Conservation (phyloP, 2,888 invertebrate genomes). For the Heteropelma amictum region DNA sequence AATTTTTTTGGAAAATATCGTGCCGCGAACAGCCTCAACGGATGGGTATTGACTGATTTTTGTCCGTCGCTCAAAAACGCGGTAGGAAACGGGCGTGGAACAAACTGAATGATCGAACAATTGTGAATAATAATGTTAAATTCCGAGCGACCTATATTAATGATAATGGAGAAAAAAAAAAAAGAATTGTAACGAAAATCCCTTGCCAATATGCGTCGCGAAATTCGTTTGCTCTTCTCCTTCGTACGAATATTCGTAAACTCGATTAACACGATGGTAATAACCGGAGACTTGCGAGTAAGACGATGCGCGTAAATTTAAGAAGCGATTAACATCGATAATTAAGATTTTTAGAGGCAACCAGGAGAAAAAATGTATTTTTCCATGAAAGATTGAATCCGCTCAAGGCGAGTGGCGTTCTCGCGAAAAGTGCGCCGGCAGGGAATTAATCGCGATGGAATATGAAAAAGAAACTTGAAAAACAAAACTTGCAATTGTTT, state of each 20-base stretch:
- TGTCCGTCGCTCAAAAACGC: conserved; percentile 48
- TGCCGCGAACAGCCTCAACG: not conserved
- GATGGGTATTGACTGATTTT: conserved; percentile 10
- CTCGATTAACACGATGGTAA: not conserved
- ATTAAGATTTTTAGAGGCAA: conserved; percentile 51
- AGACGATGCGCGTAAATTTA: conserved; percentile 38
- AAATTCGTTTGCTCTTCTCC: too few relatives aligned
- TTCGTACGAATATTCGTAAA: too few relatives aligned
- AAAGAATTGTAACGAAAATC: conserved; percentile 7
- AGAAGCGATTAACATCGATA: conserved; percentile 33
- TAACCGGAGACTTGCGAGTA: conserved; percentile 36
- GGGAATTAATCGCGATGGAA: not conserved
- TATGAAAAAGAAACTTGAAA: not conserved
- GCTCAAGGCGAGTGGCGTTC: conserved; percentile 59
- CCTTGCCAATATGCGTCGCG: conserved; percentile 36
- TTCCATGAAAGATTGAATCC: conserved; percentile 67
- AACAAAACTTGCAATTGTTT: too few relatives aligned
- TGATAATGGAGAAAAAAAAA: conserved; percentile 1
- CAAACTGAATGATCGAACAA: conserved; percentile 20
- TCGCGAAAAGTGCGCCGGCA: conserved; percentile 30
- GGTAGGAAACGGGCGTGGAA: not conserved
- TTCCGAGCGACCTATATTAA: not conserved
- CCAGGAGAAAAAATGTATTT: conserved; percentile 66
- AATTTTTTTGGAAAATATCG: not conserved
- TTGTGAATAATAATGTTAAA: not conserved